These are phyloP conservation scores for Sycophila texana DNA, from an alignment of 2,888 invertebrate species.

Conservation along the genomic window DNA sequence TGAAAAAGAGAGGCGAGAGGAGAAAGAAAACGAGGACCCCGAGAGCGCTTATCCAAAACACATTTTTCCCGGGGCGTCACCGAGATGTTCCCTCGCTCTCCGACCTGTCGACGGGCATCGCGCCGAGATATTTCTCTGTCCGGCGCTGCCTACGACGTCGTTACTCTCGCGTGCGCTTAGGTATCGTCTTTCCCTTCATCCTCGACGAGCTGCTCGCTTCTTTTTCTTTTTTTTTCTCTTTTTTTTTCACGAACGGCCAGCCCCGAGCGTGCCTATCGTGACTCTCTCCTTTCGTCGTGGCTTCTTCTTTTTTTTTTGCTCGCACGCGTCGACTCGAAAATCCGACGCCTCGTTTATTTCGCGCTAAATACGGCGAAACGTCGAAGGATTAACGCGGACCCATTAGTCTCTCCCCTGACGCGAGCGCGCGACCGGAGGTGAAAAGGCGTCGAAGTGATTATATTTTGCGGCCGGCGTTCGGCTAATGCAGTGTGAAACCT, in stretches of 20 bases:
- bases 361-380: conserved; percentile 25
- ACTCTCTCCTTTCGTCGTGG: neutral
- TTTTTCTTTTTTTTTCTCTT: neutral
- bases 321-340: conserved; percentile 11
- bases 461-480: no score
- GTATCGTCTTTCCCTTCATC: conserved; percentile 51
- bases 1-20: neutral
- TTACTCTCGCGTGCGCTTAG: conserved; percentile 42
- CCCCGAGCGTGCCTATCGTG: conserved; percentile 30
- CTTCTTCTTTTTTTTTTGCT: neutral
- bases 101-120: conserved; percentile 42
- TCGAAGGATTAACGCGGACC: conserved; percentile 42
- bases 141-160: conserved; percentile 46
- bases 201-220: neutral
- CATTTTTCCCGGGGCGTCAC: conserved; percentile 42
- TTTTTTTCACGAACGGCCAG: neutral
- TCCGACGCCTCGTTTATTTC: conserved; percentile 36
- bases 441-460: no score
- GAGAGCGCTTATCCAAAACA: conserved; percentile 43
- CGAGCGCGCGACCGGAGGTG: neutral
- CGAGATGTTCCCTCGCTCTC: neutral
- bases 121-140: conserved; percentile 51
- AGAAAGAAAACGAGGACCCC: neutral
- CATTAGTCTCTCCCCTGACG: conserved; percentile 30
- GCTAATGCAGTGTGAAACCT: no score